Evolutionary conservation across 2,797 vertebrate genomes (phyloP).

Genomic region (Pseudochirops cupreus): DNA sequence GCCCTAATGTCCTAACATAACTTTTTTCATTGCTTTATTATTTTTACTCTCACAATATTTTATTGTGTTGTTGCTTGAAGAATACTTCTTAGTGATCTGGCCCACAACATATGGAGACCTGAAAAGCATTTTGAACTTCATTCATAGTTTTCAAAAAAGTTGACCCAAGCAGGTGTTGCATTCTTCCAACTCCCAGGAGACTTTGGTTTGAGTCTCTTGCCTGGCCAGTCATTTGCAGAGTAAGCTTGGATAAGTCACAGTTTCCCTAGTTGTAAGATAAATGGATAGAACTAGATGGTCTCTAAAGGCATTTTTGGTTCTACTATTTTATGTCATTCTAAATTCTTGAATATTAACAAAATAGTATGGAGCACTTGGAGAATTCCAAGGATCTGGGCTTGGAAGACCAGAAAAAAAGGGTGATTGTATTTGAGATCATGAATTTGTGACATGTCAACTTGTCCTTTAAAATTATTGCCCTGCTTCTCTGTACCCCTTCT

Average conservation of each 20-base stretch:
- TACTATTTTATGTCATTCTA: neutral
- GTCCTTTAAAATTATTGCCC: neutral
- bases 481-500: neutral
- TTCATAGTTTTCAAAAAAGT: neutral
- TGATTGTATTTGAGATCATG: neutral
- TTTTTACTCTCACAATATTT: rapidly evolving
- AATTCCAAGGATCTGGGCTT: no score
- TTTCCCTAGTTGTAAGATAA: neutral
- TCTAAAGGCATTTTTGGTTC: neutral
- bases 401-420: neutral
- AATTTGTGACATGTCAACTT: neutral
- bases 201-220: neutral
- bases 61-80: neutral
- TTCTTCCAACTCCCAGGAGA: neutral
- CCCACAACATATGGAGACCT: neutral
- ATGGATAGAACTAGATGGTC: neutral
- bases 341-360: neutral
- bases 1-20: neutral
- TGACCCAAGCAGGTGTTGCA: neutral
- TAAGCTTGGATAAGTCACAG: neutral
- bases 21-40: neutral
- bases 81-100: neutral
- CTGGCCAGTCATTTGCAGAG: neutral
- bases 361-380: neutral
- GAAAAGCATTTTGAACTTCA: neutral